Percentiles rank a stretch among this genome's conserved stretches.
Conservation (phyloP, 2,113 vertebrate species). For the Natator depressus region DNA sequence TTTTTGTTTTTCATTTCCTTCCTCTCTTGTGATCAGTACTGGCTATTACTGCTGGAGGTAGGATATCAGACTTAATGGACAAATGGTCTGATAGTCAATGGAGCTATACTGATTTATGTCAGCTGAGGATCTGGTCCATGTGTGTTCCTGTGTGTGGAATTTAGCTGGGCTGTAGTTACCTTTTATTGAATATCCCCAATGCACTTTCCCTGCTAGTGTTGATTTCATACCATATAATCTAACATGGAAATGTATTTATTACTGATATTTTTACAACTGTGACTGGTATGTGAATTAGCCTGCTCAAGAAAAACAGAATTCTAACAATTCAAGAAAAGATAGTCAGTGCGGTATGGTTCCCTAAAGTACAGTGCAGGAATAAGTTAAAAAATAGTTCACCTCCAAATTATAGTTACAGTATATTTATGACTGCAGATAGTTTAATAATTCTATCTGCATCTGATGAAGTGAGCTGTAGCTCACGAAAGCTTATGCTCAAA, state of each 20-base stretch:
- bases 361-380: background rate
- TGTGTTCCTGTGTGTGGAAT: background rate
- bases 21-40: background rate
- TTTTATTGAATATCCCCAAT: background rate
- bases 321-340: background rate
- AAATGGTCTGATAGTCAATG: background rate
- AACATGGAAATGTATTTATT: background rate
- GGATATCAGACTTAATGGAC: background rate
- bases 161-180: background rate
- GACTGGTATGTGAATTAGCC: background rate
- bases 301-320: background rate
- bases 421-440: background rate
- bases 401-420: background rate
- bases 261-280: background rate
- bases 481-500: too few species aligned
- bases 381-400: background rate
- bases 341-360: background rate
- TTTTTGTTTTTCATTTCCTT: background rate
- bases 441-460: too few species aligned
- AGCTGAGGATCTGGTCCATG: background rate
- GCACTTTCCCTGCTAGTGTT: background rate
- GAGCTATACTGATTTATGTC: background rate
- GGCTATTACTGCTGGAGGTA: background rate
- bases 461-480: too few species aligned
- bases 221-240: background rate